Evolutionary conservation across 2,888 invertebrate genomes (phyloP).

Genomic region (Colostygia pectinataria): DNA sequence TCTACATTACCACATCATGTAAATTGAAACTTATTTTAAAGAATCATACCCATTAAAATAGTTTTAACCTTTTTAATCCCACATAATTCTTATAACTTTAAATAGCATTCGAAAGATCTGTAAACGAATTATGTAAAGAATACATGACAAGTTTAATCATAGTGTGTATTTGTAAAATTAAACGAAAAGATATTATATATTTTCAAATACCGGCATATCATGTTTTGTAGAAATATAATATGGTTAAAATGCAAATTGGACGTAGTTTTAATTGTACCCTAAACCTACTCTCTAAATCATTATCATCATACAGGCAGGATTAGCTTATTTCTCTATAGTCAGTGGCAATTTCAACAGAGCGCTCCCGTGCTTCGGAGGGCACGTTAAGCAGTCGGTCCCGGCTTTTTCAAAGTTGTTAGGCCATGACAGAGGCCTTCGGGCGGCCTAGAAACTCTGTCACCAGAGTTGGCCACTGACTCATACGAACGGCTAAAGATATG

Average conservation of each 20-base stretch:
- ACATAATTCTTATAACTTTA: slow-evolving; percentile 26
- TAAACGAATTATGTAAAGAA: slow-evolving; percentile 47
- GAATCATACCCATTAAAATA: slow-evolving; percentile 3
- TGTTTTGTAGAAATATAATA: slow-evolving; percentile 76
- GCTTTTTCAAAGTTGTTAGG: no score
- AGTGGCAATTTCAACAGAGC: no score
- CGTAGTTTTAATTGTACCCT: slow-evolving; percentile 11
- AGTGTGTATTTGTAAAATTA: slow-evolving; percentile 14
- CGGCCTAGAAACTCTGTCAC: no score
- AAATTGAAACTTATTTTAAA: slow-evolving; percentile 18
- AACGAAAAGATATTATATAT: slow-evolving; percentile 52
- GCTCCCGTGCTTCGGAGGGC: no score
- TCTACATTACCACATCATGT: slow-evolving; percentile 22
- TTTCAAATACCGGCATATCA: slow-evolving; percentile 71
- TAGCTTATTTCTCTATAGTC: no score
- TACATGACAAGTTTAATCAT: slow-evolving; percentile 59
- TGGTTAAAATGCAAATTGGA: slow-evolving; percentile 53
- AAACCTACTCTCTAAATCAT: no score
- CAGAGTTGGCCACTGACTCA: no score
- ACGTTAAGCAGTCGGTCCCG: no score
- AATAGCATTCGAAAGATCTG: slow-evolving; percentile 60
- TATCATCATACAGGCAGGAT: no score
- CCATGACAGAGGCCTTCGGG: no score
- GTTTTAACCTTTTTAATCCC: slow-evolving; percentile 15
- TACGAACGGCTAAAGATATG: no score